Percentiles rank a stretch among this genome's conserved stretches.
phyloP scores from a whole-genome alignment of 1,140 invertebrate species.

The Linepithema humile region DNA sequence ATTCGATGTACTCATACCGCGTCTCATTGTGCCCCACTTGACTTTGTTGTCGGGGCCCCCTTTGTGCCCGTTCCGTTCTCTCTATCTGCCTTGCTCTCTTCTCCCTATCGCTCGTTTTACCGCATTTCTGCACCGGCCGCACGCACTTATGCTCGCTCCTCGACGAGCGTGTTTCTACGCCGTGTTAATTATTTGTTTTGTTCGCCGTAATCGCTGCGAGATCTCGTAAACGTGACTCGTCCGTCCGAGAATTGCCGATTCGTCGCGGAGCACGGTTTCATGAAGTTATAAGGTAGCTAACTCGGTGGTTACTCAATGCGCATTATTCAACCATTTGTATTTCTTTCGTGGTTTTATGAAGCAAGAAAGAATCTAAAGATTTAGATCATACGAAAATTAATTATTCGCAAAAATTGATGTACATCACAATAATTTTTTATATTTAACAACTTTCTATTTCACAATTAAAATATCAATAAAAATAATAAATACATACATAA shows the following conservation, averaged over 20 bases:
- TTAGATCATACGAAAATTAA: background rate
- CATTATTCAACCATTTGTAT: too few relatives aligned
- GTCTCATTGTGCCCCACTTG: slow-evolving; percentile 83
- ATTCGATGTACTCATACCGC: slow-evolving; percentile 81
- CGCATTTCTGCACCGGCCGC: slow-evolving; percentile 27
- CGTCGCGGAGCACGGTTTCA: background rate
- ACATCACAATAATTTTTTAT: background rate
- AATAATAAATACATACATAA: background rate
- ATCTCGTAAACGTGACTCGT: slow-evolving; percentile 64
- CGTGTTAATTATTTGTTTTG: slow-evolving; percentile 76
- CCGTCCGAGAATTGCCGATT: slow-evolving; percentile 14
- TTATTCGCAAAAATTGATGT: background rate
- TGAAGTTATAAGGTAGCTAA: background rate
- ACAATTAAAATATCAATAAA: background rate
- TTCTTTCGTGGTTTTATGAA: background rate
- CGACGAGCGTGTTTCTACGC: slow-evolving; percentile 63
- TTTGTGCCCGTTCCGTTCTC: slow-evolving; percentile 73
- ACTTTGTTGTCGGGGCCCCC: slow-evolving; percentile 81
- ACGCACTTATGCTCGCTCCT: slow-evolving; percentile 56
- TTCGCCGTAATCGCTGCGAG: slow-evolving; percentile 64
- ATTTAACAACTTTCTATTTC: background rate
- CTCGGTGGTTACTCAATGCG: background rate
- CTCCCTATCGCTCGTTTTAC: slow-evolving; percentile 59
- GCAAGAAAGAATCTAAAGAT: background rate
- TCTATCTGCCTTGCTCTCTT: slow-evolving; percentile 52